Evolutionary conservation across 2,797 vertebrate species (phyloP).

Genomic region (Lacerta viridis): DNA sequence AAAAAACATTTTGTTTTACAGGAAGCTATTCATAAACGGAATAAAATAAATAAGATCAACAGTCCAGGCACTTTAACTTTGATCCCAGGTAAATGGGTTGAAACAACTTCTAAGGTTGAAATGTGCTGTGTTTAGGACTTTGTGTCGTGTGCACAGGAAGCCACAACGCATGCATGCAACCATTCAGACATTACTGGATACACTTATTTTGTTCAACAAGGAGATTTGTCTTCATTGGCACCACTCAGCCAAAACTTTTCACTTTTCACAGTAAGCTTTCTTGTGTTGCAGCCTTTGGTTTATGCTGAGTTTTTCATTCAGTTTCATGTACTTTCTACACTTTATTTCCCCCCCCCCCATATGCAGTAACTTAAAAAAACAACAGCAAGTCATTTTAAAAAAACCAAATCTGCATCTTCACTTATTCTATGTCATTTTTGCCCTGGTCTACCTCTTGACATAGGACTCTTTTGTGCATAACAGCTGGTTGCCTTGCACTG

Average conservation of each 20-base stretch:
- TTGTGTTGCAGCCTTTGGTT: background rate
- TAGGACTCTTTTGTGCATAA: background rate
- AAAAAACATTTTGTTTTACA: too few relatives aligned
- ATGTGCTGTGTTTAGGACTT: background rate
- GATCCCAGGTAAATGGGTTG: background rate
- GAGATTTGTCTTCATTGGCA: background rate
- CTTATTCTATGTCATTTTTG: background rate
- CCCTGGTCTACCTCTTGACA: background rate
- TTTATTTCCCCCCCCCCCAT: background rate
- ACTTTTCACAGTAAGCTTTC: background rate
- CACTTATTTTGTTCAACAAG: background rate
- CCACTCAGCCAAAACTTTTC: background rate
- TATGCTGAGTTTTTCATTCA: background rate
- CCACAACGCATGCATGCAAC: background rate
- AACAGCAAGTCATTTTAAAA: background rate
- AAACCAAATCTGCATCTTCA: background rate
- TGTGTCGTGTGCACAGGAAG: background rate
- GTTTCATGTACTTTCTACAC: background rate
- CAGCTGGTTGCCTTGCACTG: too few relatives aligned
- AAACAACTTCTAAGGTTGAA: background rate
- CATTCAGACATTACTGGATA: background rate
- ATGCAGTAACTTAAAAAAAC: background rate
- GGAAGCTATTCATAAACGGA: too few relatives aligned
- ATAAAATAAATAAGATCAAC: background rate
- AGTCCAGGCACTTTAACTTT: background rate